phyloP scores from a whole-genome alignment of 1,140 invertebrate species.

The Megalopta genalis region DNA sequence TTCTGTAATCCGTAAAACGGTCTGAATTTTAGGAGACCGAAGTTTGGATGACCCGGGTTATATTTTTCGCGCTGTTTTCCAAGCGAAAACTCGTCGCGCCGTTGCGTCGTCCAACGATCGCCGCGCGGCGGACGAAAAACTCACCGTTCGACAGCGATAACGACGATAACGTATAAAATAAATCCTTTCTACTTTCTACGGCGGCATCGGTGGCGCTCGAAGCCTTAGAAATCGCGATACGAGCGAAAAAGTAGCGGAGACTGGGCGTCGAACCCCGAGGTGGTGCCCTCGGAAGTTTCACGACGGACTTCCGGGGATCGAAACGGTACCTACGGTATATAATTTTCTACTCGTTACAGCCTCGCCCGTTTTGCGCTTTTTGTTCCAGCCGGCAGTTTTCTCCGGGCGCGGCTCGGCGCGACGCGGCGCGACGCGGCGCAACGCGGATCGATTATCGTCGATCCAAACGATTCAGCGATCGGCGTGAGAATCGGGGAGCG shows the following conservation, averaged over 20 bases:
- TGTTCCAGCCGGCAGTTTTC: no score
- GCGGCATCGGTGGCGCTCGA: not conserved
- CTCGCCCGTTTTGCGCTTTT: no score
- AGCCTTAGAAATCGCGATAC: not conserved
- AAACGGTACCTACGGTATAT: not conserved
- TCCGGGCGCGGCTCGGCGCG: no score
- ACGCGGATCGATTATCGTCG: no score
- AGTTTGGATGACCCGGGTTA: not conserved
- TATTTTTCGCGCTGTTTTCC: not conserved
- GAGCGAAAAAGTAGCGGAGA: conserved; percentile 4
- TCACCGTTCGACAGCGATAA: not conserved
- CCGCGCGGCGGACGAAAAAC: not conserved
- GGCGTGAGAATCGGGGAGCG: no score
- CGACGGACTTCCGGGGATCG: conserved; percentile 1
- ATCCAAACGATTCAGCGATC: no score
- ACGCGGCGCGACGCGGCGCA: no score
- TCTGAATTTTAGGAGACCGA: no score
- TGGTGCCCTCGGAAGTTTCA: not conserved
- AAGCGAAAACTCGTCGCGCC: not conserved
- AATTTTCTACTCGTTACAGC: no score
- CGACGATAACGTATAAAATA: not conserved
- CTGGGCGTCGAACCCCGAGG: not conserved
- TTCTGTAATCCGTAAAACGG: not conserved
- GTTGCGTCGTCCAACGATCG: not conserved
- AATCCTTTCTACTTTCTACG: not conserved